Evolutionary conservation across 2,888 invertebrate species (phyloP).

Genomic region (Dendrolimus houi): DNA sequence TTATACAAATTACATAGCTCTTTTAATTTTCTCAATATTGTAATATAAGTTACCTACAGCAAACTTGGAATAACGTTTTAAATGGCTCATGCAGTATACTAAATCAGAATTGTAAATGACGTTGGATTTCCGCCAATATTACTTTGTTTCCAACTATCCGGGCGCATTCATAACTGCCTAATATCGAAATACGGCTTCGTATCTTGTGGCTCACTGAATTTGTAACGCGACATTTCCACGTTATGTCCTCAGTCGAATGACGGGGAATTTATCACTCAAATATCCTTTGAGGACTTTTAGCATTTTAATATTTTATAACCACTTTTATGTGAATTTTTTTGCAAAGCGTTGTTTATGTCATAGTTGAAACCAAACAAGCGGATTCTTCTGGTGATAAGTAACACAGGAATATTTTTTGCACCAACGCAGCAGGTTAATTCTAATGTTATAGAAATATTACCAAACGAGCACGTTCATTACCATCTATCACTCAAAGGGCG

Average conservation of each 20-base stretch:
- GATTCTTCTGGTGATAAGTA: too few species aligned
- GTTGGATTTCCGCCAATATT: constrained; percentile 64
- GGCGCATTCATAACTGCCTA: constrained; percentile 42
- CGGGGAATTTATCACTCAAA: neutral
- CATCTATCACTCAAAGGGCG: too few species aligned
- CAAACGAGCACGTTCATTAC: too few species aligned
- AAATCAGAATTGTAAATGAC: constrained; percentile 60
- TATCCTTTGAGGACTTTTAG: neutral
- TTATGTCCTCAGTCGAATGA: constrained; percentile 2
- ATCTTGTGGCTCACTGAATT: constrained; percentile 16
- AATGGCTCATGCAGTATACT: constrained; percentile 51
- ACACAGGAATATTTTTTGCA: too few species aligned
- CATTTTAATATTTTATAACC: neutral
- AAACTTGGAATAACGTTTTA: constrained; percentile 32
- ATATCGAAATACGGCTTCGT: constrained; percentile 36
- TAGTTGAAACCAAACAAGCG: too few species aligned
- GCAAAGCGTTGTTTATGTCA: too few species aligned
- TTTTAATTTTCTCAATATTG: too few species aligned
- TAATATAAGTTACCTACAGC: neutral
- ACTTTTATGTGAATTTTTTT: neutral
- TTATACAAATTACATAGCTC: too few species aligned
- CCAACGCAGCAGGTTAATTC: too few species aligned
- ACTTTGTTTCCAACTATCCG: constrained; percentile 52
- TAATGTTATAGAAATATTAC: too few species aligned
- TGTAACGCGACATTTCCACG: constrained; percentile 5